Evolutionary conservation across 2,113 vertebrate species (phyloP).

Genomic region (Microcebus jonahi): DNA sequence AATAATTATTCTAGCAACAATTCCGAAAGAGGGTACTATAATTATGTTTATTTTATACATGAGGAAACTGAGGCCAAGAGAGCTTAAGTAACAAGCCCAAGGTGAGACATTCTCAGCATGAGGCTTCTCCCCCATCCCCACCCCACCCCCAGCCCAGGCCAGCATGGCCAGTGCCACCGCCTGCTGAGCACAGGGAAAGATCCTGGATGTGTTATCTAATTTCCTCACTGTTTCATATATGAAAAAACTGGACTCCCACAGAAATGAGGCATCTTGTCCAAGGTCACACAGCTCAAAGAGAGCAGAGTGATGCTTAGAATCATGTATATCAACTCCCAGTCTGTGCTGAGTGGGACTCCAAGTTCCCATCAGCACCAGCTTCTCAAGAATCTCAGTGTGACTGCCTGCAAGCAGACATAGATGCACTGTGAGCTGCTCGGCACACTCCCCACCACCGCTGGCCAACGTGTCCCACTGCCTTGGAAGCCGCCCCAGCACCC

Average conservation of each 20-base stretch:
- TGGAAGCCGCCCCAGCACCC: background rate
- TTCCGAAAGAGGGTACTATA: background rate
- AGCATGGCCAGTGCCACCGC: background rate
- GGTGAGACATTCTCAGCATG: background rate
- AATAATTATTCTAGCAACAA: background rate
- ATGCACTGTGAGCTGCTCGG: background rate
- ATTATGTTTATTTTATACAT: background rate
- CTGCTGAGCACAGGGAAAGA: background rate
- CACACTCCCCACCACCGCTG: background rate
- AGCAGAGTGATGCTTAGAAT: background rate
- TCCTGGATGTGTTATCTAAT: background rate
- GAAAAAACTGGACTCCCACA: background rate
- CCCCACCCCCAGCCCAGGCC: too few relatives aligned
- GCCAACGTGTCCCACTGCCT: background rate
- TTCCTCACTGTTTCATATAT: background rate
- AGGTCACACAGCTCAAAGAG: background rate
- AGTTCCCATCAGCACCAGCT: background rate
- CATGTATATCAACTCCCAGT: background rate
- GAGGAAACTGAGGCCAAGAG: background rate
- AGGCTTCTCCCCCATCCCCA: background rate
- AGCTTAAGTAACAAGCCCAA: background rate
- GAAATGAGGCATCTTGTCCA: background rate
- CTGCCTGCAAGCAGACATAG: background rate
- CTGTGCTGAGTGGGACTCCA: background rate
- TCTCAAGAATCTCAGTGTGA: background rate